These are phyloP conservation scores for Odontothrips loti DNA, from an alignment of 2,888 invertebrate genomes.

Conservation along the genomic window DNA sequence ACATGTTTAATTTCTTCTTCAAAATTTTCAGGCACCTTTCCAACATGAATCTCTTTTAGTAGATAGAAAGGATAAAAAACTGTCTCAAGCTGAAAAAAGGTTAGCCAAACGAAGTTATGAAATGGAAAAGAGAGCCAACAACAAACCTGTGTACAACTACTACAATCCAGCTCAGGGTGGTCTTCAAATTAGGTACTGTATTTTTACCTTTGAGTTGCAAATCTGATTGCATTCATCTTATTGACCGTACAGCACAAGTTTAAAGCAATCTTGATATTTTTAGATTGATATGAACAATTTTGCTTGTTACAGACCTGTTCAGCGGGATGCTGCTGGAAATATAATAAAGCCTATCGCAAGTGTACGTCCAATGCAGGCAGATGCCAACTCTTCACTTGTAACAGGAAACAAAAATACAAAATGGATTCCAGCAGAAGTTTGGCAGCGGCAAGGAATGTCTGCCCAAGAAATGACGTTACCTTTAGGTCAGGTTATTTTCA, in stretches of 20 bases:
- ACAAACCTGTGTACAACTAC: slow-evolving; percentile 45
- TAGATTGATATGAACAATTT: neutral
- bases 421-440: slow-evolving; percentile 87
- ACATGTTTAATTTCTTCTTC: slow-evolving; percentile 21
- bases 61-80: slow-evolving; percentile 89
- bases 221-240: slow-evolving; percentile 46
- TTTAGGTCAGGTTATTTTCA: slow-evolving; percentile 53
- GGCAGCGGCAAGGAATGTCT: slow-evolving; percentile 91
- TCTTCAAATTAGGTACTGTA: slow-evolving; percentile 40
- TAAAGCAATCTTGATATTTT: neutral
- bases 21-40: slow-evolving; percentile 66
- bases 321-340: slow-evolving; percentile 37
- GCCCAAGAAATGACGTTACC: slow-evolving; percentile 93
- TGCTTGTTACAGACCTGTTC: slow-evolving; percentile 37
- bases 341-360: slow-evolving; percentile 49
- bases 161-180: slow-evolving; percentile 41
- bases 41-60: slow-evolving; percentile 92
- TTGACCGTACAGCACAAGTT: slow-evolving; percentile 36
- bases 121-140: slow-evolving; percentile 78
- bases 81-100: slow-evolving; percentile 89
- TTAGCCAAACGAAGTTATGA: slow-evolving; percentile 91
- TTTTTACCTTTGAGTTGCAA: slow-evolving; percentile 37
- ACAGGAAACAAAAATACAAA: slow-evolving; percentile 50
- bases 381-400: slow-evolving; percentile 41
- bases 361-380: slow-evolving; percentile 78